Evolutionary conservation across 92 coral and sea anemone species (phyloP), one percentile per base, ranked within the genome.

Genomic region (Heteractis magnifica): DNA sequence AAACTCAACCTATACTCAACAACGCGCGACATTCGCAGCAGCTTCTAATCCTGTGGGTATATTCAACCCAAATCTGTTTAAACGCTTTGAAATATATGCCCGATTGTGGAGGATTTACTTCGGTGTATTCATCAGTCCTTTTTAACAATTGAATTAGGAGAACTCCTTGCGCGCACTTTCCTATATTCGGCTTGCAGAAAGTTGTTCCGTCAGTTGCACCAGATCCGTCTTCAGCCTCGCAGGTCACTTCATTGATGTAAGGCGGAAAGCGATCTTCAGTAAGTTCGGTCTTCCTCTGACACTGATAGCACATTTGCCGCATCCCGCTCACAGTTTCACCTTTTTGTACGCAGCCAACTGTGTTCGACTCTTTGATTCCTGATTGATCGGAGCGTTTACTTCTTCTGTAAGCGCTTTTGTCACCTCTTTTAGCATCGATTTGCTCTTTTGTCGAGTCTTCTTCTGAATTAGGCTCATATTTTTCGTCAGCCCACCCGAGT

Each of bases 201-300:
- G 72, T 50, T 20, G 50, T 59, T 13, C 75, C 82, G 19, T 77
- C 51, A 60, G 76, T 34, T 7, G 87, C 77, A 2, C 56, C 52
- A 34, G 44, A 34, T 4, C 87, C 87, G 13, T 48, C 75, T 26
- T 75, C 58, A 49, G 91, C 77, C 6, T 86, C 95, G 60, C 95
- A 92, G 10, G 88, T 92, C 18, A 92, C 86, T 68, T 92, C 95
- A 79, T 89, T 92, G 81, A 92, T 81, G 82, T 49, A 89, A 56
- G 84, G 83, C 23, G 95, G 95, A 34, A 92, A 90, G 50, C 86
- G 88, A 76, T 77, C 93, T 6, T 49, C 26, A 0, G 81, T 55
- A 3, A 90, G 88, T 53, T 62, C 82, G n/a, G 90, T 87, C 44
- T 65, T 58, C 52, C 88, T 78, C 56, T 85, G 83, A 74, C 86